Evolutionary conservation across 2,888 invertebrate species (phyloP).

Genomic region (Unio pictorum): DNA sequence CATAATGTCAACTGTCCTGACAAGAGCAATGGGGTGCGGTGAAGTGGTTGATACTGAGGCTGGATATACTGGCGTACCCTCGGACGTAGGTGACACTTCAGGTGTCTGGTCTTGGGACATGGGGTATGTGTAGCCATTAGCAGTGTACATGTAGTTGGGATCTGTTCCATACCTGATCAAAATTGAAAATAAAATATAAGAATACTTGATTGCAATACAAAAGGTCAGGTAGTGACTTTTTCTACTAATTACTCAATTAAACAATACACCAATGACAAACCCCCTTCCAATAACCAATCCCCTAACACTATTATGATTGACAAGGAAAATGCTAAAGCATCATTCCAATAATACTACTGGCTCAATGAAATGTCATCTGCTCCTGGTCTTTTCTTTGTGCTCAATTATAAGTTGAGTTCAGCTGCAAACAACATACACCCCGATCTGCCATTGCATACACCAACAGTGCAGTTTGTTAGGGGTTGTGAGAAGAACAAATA

Average conservation of each 20-base stretch:
- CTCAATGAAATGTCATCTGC: too few relatives aligned
- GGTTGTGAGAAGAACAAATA: too few relatives aligned
- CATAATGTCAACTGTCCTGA: slow-evolving; percentile 56
- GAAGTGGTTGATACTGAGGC: slow-evolving; percentile 39
- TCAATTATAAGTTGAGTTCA: too few relatives aligned
- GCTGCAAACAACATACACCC: too few relatives aligned
- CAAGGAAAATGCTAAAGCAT: too few relatives aligned
- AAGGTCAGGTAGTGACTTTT: background rate
- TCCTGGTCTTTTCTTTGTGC: too few relatives aligned
- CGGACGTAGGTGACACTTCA: slow-evolving; percentile 29
- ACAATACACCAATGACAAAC: too few relatives aligned
- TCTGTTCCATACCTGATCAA: slow-evolving; percentile 14
- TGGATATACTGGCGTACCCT: slow-evolving; percentile 37
- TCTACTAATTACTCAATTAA: background rate
- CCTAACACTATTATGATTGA: too few relatives aligned
- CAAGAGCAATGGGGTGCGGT: slow-evolving; percentile 48
- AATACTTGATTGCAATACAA: background rate
- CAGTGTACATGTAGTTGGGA: slow-evolving; percentile 33
- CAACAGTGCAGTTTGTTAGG: too few relatives aligned
- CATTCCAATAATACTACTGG: too few relatives aligned
- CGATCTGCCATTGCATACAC: too few relatives aligned
- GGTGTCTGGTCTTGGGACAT: slow-evolving; percentile 16
- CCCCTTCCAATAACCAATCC: too few relatives aligned
- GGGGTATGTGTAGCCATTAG: slow-evolving; percentile 48
- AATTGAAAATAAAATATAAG: background rate